A percentile compares a stretch with the other conserved stretches of the same genome.
These are phyloP conservation scores for Castor canadensis DNA, from an alignment of 2,113 vertebrate species.

Conservation along the genomic window DNA sequence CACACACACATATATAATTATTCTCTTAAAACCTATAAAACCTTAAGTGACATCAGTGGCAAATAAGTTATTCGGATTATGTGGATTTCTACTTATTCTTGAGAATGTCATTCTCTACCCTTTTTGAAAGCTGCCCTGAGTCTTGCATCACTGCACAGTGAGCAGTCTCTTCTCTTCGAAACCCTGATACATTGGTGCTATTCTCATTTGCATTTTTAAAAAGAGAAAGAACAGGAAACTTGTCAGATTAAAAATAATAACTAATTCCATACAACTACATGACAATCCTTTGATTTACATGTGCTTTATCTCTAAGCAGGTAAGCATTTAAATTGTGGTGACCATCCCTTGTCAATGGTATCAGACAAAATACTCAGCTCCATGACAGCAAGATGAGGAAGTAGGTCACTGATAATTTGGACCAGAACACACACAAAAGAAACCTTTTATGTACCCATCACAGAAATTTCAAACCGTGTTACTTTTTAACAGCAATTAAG, in stretches of 20 bases:
- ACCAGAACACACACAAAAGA: background rate
- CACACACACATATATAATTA: background rate
- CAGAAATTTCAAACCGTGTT: background rate
- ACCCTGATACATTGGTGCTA: background rate
- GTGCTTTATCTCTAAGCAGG: background rate
- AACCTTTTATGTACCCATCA: constrained; percentile 37
- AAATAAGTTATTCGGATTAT: background rate
- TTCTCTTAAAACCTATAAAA: background rate
- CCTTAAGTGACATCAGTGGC: background rate
- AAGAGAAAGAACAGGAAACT: background rate
- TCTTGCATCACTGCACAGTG: background rate
- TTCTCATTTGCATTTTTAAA: constrained; percentile 37
- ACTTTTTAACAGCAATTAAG: background rate
- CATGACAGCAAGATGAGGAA: background rate
- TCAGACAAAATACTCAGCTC: background rate
- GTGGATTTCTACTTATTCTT: constrained; percentile 10
- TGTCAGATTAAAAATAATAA: background rate
- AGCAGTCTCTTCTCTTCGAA: background rate
- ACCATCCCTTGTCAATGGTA: background rate
- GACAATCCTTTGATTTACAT: background rate
- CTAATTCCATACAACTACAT: too few species aligned
- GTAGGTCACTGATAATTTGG: constrained; percentile 33
- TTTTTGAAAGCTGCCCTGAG: background rate
- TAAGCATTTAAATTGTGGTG: background rate
- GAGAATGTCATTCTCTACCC: background rate